phyloP scores from a whole-genome alignment of 2,888 invertebrate species.

The Bruchidius siliquastri region DNA sequence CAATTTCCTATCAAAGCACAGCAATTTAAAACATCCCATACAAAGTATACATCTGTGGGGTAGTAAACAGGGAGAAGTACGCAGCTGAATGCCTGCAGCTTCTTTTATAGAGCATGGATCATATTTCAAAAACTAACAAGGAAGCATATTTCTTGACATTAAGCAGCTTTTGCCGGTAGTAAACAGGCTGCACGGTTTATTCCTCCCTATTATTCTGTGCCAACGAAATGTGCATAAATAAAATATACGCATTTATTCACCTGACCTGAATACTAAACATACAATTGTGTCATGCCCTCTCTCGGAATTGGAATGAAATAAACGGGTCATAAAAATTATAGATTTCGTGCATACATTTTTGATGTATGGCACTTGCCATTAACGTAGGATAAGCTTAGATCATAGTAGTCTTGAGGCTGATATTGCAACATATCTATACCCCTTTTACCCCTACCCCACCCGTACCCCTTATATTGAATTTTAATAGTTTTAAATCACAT shows the following conservation, averaged over 20 bases:
- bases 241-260: background rate
- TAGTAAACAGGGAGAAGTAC: background rate
- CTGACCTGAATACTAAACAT: background rate
- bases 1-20: background rate
- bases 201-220: background rate
- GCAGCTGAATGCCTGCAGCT: background rate
- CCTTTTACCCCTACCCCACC: too few species aligned
- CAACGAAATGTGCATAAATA: background rate
- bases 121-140: background rate
- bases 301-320: background rate
- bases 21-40: background rate
- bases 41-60: background rate
- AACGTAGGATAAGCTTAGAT: too few species aligned
- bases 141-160: background rate
- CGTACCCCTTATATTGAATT: too few species aligned
- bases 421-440: too few species aligned
- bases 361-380: too few species aligned
- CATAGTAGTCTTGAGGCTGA: too few species aligned
- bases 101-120: background rate
- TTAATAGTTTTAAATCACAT: too few species aligned
- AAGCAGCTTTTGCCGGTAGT: background rate
- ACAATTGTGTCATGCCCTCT: background rate
- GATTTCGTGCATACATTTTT: too few species aligned
- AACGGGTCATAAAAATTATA: background rate
- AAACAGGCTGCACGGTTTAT: background rate